Evolutionary conservation across 2,888 invertebrate genomes (phyloP).

Genomic region (Hirtodrosophila duncani): DNA sequence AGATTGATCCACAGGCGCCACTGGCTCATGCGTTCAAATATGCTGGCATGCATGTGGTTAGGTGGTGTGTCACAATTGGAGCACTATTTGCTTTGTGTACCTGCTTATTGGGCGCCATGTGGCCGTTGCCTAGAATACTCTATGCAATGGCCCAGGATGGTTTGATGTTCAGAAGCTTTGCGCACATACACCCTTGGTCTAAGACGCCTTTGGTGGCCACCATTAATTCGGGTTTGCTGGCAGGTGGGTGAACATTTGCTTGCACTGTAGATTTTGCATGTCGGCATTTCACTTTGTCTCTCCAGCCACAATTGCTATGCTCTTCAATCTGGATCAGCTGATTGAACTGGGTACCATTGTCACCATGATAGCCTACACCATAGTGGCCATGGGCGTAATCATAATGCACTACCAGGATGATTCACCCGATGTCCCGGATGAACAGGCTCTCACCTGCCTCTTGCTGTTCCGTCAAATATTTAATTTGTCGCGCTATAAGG

Average conservation of each 20-base stretch:
- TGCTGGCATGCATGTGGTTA: background rate
- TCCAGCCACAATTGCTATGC: background rate
- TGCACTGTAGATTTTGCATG: no score
- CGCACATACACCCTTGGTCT: no score
- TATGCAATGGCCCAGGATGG: no score
- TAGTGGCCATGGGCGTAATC: background rate
- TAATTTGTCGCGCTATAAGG: constrained; percentile 85
- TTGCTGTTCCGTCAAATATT: constrained; percentile 83
- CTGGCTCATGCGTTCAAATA: background rate
- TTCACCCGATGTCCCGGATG: constrained; percentile 67
- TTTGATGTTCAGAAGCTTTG: no score
- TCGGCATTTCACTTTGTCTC: background rate
- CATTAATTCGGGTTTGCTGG: no score
- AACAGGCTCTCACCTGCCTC: constrained; percentile 22
- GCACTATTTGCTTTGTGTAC: no score
- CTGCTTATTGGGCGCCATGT: no score
- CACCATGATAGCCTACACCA: background rate
- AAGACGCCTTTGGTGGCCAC: no score
- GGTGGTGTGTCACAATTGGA: no score
- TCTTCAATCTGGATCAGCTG: background rate
- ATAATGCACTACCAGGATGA: background rate
- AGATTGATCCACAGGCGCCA: background rate
- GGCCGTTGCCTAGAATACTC: no score
- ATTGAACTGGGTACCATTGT: background rate
- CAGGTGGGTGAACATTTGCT: no score